Percentiles rank a stretch among this genome's conserved stretches.
Evolutionary conservation across 2,888 invertebrate species (phyloP).

Genomic region (Chaetoderma sp.): DNA sequence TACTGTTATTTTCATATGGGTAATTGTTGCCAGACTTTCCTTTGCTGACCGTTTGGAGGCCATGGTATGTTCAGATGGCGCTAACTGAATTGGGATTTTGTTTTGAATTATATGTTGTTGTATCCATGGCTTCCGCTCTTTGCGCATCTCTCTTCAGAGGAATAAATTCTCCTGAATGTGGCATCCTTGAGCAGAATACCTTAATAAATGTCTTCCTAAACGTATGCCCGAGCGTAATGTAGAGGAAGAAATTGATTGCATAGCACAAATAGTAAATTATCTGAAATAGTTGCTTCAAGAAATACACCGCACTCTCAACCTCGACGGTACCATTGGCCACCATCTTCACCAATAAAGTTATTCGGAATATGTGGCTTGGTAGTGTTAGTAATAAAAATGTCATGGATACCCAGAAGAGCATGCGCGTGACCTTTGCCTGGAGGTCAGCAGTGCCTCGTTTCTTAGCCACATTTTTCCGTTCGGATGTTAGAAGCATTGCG

Average conservation of each 20-base stretch:
- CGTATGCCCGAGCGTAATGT: constrained; percentile 45
- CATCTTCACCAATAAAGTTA: constrained; percentile 22
- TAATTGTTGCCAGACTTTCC: too few species aligned
- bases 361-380: constrained; percentile 49
- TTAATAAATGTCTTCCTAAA: constrained; percentile 43
- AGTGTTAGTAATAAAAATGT: constrained; percentile 48
- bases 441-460: constrained; percentile 16
- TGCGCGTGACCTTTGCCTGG: constrained; percentile 42
- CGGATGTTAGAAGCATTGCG: neutral
- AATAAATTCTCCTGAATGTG: too few species aligned
- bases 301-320: neutral
- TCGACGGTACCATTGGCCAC: neutral
- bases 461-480: neutral
- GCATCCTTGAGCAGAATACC: too few species aligned
- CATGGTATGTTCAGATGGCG: too few species aligned
- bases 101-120: too few species aligned
- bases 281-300: constrained; percentile 34
- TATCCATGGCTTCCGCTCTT: too few species aligned
- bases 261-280: constrained; percentile 50
- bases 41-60: too few species aligned
- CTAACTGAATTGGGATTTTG: too few species aligned
- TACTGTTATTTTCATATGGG: too few species aligned
- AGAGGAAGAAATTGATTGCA: constrained; percentile 50
- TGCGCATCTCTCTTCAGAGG: too few species aligned
- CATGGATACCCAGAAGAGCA: constrained; percentile 51